Conservation (phyloP, 2,888 invertebrate species). For the Tyria jacobaeae region DNA sequence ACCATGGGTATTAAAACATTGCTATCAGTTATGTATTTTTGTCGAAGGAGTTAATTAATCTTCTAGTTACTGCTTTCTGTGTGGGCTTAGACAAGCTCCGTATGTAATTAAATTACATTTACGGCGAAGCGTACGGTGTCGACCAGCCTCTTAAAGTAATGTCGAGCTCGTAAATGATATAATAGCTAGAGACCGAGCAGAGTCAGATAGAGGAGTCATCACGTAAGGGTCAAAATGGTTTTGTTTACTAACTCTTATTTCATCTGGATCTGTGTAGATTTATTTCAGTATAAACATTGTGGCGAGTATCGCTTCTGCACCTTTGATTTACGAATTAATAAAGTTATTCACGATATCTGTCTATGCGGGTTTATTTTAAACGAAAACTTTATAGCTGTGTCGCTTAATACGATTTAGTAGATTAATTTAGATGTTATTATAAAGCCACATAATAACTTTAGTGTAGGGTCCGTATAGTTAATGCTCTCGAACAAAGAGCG, state of each 20-base stretch:
- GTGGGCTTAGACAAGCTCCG: conserved; percentile 79
- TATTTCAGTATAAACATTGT: conserved; percentile 22
- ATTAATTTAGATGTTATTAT: conserved; percentile 8
- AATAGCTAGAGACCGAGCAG: conserved; percentile 49
- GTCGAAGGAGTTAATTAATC: conserved; percentile 75
- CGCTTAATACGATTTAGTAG: conserved; percentile 17
- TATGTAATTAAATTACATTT: conserved; percentile 81
- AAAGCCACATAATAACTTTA: background rate
- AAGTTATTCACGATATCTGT: conserved; percentile 16
- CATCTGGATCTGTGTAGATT: conserved; percentile 33
- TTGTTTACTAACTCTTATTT: conserved; percentile 35
- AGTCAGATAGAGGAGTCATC: conserved; percentile 48
- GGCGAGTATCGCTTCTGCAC: conserved; percentile 13
- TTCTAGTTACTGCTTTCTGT: conserved; percentile 77
- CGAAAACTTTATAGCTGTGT: conserved; percentile 19
- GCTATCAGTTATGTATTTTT: conserved; percentile 58
- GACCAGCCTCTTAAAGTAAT: conserved; percentile 77
- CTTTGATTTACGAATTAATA: conserved; percentile 28
- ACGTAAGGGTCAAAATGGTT: conserved; percentile 35
- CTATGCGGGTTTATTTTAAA: conserved; percentile 21
- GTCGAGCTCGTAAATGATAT: conserved; percentile 64
- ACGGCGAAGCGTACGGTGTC: conserved; percentile 57
- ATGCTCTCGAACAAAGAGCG: too few species aligned
- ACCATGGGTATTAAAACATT: conserved; percentile 51
- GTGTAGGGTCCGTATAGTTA: background rate